Evolutionary conservation across 2,888 invertebrate genomes (phyloP), one percentile per base, ranked within the genome.

Genomic region (Helicoverpa assulta): DNA sequence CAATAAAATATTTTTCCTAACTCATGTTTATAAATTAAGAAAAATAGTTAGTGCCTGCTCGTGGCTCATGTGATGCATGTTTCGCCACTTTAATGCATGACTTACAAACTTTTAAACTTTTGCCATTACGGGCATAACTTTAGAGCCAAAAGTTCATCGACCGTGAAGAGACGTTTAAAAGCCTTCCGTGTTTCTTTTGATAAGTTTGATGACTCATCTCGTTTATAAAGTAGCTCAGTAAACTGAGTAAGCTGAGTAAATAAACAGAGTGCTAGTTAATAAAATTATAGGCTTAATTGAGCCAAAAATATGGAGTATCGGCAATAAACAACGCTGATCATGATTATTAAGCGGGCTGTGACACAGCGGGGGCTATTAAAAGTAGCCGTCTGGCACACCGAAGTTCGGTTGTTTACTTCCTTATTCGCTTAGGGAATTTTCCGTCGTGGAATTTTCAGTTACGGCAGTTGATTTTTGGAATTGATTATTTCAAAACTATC

Each of bases 321-420:
- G 65, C 60, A 70, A 87, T 88, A 89, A 88, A 87, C 86, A 87
- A 88, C 84, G 84, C 78, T 84, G 84, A 87, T 88, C 86, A 84
- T 85, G 85, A 89, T 91, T 89, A 90, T 88, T 85, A 89, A 88
- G 85, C 83, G 86, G 76, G 81, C 78, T 81, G 81, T 88, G 87
- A 86, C 88, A 88, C 88, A 87, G 87, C 85, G 77, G 81, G 81
- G 65, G 79, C 86, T 88, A 90, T 90, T 89, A 90, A 86, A 82
- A 60, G 57, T n/a, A 68, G 75, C 63, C 52, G 71, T 12, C 69
- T 60, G 8, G 89, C 51, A 91, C 89, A 91, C 91, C 86, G 87
- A 78, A 75, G 65, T 72, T 66, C 63, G 63, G 26, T 62, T n/a
- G 12, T 6, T 47, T 7, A n/a, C 47, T 47, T 47, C 19, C 0